Conservation (phyloP, 2,797 vertebrate genomes). For the Sebastes paucispinis region DNA sequence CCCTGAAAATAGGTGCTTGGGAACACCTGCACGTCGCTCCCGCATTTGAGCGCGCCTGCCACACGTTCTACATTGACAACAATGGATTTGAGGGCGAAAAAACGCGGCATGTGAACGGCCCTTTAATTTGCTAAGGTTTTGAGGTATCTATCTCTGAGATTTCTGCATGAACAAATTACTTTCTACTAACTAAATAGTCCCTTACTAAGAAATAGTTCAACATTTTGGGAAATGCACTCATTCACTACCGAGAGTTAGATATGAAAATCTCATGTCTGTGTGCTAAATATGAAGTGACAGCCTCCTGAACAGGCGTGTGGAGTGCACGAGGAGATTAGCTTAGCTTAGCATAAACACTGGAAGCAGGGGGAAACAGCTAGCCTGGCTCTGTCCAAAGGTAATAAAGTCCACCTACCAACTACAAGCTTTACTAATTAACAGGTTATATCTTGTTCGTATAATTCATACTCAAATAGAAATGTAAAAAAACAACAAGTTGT, state of each 20-base stretch:
- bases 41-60: rapidly evolving
- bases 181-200: background rate
- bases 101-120: too few species aligned
- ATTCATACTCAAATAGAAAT: background rate
- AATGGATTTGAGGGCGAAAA: too few species aligned
- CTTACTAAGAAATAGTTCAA: background rate
- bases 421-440: too few species aligned
- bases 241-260: background rate
- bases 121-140: background rate
- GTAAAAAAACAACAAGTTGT: background rate
- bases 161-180: too few species aligned
- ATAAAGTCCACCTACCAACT: too few species aligned
- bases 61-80: too few species aligned
- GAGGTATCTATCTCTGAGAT: background rate
- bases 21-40: too few species aligned
- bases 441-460: too few species aligned
- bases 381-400: too few species aligned
- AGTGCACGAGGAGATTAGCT: background rate
- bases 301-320: background rate
- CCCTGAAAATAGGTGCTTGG: too few species aligned
- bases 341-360: background rate
- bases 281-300: background rate
- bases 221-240: background rate
- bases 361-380: too few species aligned
- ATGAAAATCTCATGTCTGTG: background rate